Evolutionary conservation across 2,888 invertebrate species (phyloP), one percentile per base, ranked within the genome.

Genomic region (Platyscelio sp.): DNA sequence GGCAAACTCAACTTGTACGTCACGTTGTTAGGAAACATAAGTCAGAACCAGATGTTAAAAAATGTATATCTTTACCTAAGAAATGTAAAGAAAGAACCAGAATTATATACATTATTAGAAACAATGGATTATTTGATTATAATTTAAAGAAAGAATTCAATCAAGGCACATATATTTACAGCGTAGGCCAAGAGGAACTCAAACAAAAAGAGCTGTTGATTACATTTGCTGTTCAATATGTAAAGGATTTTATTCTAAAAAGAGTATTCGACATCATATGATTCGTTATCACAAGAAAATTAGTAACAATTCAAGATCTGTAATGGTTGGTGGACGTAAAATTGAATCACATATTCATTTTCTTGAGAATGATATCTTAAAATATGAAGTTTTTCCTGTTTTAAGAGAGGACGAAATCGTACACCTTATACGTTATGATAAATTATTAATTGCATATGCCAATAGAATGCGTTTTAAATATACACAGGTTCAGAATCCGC

Each of bases 401-500:
- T 33, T 89, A 70, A 56, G 86, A 63, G 87, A 89, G n/a, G 87
- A 88, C 58, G 72, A 85, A 4, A 67, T 88, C 15, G 61, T 80
- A 20, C 51, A 76, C 15, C 18, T 78, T 0, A 83, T 89, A 27
- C 58, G 87, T 74, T 89, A 89, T 72, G 88, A 89, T 49, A 72
- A 74, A 56, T 65, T 89, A n/a, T 38, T 87, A 9, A 87, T 89
- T 40, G 24, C 83, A 13, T 89, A 86, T 68, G 88, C 79, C 3
- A 89, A 89, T 72, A 65, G 77, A 49, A 49, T 87, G 56, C 87
- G 88, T 58, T 54, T 79, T 24, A 88, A 83, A 63, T 87, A 88
- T 68, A 58, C 67, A 77, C 40, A 33, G 11, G 18, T 26, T 0
- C 81, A 87, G 58, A 85, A 88, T 68, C 68, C 83, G 22, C 72